Conservation (phyloP, 2,113 vertebrate genomes). For the Upupa epops region DNA sequence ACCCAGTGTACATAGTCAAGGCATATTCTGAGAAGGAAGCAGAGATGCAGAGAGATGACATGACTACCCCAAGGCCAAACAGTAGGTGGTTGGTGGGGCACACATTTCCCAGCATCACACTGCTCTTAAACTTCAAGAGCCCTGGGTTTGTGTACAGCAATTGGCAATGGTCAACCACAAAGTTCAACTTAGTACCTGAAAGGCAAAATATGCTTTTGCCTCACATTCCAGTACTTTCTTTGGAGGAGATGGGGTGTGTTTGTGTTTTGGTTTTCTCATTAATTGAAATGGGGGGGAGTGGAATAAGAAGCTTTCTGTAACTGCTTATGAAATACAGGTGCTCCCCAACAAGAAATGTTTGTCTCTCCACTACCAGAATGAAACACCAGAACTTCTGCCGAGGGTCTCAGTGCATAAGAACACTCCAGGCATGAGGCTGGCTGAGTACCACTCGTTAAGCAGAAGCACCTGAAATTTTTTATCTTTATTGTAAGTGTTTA, state of each 20-base stretch:
- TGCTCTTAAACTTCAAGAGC: neutral
- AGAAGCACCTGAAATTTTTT: neutral
- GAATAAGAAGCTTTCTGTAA: neutral
- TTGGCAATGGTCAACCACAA: conserved; percentile 9
- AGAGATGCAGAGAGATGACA: conserved; percentile 9
- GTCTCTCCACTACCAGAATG: neutral
- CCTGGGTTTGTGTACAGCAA: neutral
- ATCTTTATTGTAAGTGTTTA: rapidly evolving
- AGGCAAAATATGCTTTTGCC: neutral
- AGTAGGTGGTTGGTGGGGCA: conserved; percentile 2
- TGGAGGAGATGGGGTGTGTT: neutral
- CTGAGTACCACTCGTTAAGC: neutral
- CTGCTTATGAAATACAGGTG: neutral
- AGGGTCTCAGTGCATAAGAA: neutral
- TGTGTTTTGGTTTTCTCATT: neutral
- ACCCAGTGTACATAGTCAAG: neutral
- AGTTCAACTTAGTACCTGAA: neutral
- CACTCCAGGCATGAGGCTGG: neutral
- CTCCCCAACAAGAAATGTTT: neutral
- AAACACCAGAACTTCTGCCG: neutral
- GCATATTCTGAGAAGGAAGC: neutral
- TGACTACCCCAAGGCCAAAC: neutral
- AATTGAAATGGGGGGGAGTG: no score
- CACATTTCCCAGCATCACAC: neutral
- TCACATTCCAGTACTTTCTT: neutral